A percentile compares a stretch with the other conserved stretches of the same genome.
These are phyloP conservation scores for Poeciliopsis paucimaculata DNA, from an alignment of 2,797 vertebrate species.

Conservation along the genomic window DNA sequence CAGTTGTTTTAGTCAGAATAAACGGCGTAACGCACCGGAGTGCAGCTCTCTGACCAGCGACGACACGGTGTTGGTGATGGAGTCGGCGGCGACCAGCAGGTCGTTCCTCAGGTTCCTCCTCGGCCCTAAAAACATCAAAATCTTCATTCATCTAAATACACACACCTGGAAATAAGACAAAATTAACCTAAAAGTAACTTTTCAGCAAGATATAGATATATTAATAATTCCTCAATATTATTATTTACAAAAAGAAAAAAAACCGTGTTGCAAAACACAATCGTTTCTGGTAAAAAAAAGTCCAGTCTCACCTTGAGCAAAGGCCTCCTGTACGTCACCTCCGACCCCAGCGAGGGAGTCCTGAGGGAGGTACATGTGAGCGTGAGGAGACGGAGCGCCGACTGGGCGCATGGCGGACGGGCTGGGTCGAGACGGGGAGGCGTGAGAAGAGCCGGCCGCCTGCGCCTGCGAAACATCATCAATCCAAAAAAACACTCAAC, in stretches of 20 bases:
- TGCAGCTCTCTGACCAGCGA: slow-evolving; percentile 97
- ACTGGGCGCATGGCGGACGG: slow-evolving; percentile 83
- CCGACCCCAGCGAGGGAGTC: slow-evolving; percentile 86
- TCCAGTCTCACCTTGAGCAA: slow-evolving; percentile 84
- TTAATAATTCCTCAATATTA: not conserved
- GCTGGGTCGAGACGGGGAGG: slow-evolving; percentile 85
- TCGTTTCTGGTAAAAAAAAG: not conserved
- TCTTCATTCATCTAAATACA: not conserved
- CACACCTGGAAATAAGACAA: not conserved
- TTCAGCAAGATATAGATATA: not conserved
- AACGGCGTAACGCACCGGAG: slow-evolving; percentile 81
- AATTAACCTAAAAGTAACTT: not conserved
- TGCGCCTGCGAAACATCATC: slow-evolving; percentile 81
- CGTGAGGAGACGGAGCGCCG: slow-evolving; percentile 81
- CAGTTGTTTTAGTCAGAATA: not conserved
- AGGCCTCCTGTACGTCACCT: slow-evolving; percentile 90
- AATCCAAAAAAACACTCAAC: not conserved
- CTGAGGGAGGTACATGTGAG: slow-evolving; percentile 81
- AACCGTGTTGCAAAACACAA: not conserved
- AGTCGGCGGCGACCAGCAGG: slow-evolving; percentile 95
- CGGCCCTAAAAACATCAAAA: slow-evolving; percentile 75
- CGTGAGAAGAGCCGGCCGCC: slow-evolving; percentile 87
- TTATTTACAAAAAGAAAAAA: too few relatives aligned
- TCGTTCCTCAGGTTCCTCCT: slow-evolving; percentile 93
- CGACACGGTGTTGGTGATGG: slow-evolving; percentile 96